Evolutionary conservation across 2,797 vertebrate species (phyloP).

Genomic region (Propithecus deckenii): DNA sequence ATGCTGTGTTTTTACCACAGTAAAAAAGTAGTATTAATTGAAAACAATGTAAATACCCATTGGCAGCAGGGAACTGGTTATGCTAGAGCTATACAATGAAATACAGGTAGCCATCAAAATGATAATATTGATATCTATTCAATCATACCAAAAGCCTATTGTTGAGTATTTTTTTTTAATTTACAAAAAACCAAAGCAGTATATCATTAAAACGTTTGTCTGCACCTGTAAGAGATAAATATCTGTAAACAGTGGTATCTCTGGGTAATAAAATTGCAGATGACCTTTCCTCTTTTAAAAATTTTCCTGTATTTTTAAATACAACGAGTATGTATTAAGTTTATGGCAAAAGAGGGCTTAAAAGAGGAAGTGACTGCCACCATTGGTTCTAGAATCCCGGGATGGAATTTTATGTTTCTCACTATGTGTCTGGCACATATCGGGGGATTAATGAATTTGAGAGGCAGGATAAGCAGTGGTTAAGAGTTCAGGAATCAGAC

Average conservation of each 20-base stretch:
- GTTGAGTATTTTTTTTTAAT: background rate
- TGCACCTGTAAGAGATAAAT: background rate
- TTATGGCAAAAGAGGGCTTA: background rate
- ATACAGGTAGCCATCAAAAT: background rate
- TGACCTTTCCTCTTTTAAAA: background rate
- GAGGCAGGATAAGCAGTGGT: background rate
- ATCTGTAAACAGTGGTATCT: background rate
- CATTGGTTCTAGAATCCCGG: background rate
- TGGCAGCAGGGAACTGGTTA: background rate
- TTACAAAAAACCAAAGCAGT: background rate
- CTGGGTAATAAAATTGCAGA: background rate
- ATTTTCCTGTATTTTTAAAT: slow-evolving; percentile 8
- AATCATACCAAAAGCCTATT: background rate
- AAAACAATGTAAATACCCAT: background rate
- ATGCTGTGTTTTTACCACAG: background rate
- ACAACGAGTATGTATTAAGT: background rate
- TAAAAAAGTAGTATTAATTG: background rate
- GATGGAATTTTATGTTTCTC: background rate
- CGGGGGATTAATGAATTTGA: slow-evolving; percentile 19
- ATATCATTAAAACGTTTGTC: background rate
- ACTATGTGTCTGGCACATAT: background rate
- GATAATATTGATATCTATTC: background rate
- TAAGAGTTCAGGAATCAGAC: background rate
- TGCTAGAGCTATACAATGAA: background rate
- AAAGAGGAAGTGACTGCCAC: background rate